These are phyloP conservation scores for Gryllus bimaculatus DNA, from an alignment of 1,140 invertebrate genomes.

Conservation along the genomic window DNA sequence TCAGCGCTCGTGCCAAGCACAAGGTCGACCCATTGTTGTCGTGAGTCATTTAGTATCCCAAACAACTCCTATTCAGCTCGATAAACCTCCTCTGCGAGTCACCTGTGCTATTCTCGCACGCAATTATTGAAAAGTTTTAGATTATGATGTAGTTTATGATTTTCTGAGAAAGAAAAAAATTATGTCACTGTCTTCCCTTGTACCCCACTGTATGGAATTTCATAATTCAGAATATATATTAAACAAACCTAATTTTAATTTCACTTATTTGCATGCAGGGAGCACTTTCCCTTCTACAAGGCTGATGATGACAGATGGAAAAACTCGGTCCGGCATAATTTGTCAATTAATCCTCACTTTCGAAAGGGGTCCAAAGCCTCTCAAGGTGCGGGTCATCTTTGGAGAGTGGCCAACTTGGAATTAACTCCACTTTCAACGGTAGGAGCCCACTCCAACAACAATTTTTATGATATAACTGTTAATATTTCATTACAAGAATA, in stretches of 20 bases:
- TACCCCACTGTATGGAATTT: too few species aligned
- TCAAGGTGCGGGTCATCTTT: conserved; percentile 75
- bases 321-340: conserved; percentile 77
- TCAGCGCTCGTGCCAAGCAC: background rate
- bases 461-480: too few species aligned
- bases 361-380: conserved; percentile 73
- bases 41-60: too few species aligned
- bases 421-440: conserved; percentile 19
- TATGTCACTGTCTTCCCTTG: too few species aligned
- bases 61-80: too few species aligned
- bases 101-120: too few species aligned
- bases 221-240: too few species aligned
- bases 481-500: too few species aligned
- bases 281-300: conserved; percentile 77
- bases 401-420: conserved; percentile 55
- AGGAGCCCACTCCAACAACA: background rate
- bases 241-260: background rate
- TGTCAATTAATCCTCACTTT: conserved; percentile 83
- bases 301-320: conserved; percentile 83
- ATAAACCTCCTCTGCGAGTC: too few species aligned
- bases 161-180: too few species aligned
- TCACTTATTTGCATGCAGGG: conserved; percentile 43
- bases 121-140: too few species aligned
- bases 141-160: too few species aligned
- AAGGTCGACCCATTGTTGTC: background rate